Conservation (phyloP, 2,113 vertebrate species). For the Gallinago paraguaiae region DNA sequence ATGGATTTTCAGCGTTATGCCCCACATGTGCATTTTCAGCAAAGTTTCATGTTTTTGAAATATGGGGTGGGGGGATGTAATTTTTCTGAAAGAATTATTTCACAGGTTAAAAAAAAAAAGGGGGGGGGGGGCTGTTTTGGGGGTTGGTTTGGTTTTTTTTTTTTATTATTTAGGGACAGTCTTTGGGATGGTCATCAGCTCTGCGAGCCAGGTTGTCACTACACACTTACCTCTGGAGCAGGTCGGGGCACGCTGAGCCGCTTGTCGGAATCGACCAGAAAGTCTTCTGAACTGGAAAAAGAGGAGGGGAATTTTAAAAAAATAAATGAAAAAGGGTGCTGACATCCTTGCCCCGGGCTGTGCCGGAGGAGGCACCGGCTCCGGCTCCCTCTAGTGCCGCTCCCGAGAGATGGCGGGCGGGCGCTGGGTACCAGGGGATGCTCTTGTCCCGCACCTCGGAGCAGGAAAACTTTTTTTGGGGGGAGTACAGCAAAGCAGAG, state of each 20-base stretch:
- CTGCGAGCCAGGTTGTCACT: too few species aligned
- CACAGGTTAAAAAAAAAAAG: not conserved
- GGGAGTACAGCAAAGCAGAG: too few species aligned
- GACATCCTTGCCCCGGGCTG: not conserved
- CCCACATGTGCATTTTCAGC: accelerated
- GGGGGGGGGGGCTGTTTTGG: too few species aligned
- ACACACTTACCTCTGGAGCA: not conserved
- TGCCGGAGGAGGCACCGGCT: not conserved
- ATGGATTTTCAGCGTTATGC: not conserved
- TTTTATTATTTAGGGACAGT: too few species aligned
- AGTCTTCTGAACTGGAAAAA: not conserved
- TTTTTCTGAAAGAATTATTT: not conserved
- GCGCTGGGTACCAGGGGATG: not conserved
- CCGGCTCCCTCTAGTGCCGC: constrained; percentile 5
- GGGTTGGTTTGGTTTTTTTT: too few species aligned
- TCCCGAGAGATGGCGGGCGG: not conserved
- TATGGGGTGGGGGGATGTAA: accelerated
- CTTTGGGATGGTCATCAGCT: too few species aligned
- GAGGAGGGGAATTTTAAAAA: too few species aligned
- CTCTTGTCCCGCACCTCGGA: accelerated
- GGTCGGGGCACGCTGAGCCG: not conserved
- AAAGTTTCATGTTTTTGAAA: not conserved
- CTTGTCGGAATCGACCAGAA: not conserved
- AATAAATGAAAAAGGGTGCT: accelerated
- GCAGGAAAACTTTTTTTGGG: not conserved